These are phyloP conservation scores for Leistus spinibarbis DNA, from an alignment of 2,888 invertebrate genomes.

Conservation along the genomic window DNA sequence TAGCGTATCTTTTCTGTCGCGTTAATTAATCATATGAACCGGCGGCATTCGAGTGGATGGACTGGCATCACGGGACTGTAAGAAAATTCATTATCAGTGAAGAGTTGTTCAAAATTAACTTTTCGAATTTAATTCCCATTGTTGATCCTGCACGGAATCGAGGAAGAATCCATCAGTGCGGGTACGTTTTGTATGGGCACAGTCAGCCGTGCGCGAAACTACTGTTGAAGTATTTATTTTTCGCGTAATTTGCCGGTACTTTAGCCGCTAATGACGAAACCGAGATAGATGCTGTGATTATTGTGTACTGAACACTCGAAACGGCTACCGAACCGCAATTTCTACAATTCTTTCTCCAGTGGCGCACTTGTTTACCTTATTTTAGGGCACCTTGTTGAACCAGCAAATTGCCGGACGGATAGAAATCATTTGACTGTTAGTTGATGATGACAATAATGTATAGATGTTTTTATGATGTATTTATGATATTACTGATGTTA, in stretches of 20 bases:
- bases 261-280: conserved; percentile 16
- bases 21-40: not conserved
- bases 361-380: no score
- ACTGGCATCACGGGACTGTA: not conserved
- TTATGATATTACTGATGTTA: no score
- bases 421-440: no score
- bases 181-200: not conserved
- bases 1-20: not conserved
- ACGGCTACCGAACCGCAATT: conserved; percentile 10
- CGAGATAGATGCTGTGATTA: conserved; percentile 14
- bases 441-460: no score
- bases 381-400: no score
- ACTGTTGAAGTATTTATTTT: conserved; percentile 32
- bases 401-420: no score
- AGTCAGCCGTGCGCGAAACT: not conserved
- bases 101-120: not conserved
- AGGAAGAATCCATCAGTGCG: not conserved
- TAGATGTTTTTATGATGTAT: no score
- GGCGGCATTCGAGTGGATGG: not conserved
- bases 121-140: conserved; percentile 2
- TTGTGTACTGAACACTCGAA: conserved; percentile 35
- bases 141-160: not conserved
- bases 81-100: not conserved
- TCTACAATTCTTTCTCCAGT: not conserved
- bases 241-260: conserved; percentile 25